A percentile compares a stretch with the other conserved stretches of the same genome.
Conservation (phyloP, 2,888 invertebrate genomes). For the Netelia melanura region DNA sequence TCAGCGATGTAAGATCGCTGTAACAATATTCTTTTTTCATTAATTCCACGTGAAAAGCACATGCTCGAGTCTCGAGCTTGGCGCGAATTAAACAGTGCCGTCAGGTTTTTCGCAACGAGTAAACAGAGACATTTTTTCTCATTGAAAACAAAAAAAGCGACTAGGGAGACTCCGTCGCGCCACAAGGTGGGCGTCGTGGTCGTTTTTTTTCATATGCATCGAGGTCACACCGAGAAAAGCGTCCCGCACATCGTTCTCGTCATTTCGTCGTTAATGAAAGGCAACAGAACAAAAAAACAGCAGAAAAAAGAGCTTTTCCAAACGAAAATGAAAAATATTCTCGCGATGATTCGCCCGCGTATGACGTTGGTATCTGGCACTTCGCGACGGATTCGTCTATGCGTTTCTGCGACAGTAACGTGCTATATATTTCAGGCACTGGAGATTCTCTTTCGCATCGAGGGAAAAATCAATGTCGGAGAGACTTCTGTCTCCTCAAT, state of each 20-base stretch:
- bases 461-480: background rate
- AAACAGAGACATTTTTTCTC: background rate
- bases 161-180: background rate
- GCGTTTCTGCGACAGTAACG: background rate
- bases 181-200: background rate
- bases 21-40: no score
- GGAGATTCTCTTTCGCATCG: background rate
- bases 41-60: no score
- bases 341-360: conserved; percentile 1
- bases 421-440: background rate
- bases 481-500: background rate
- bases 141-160: background rate
- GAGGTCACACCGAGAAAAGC: background rate
- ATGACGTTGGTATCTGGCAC: background rate
- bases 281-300: background rate
- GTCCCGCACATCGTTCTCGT: background rate
- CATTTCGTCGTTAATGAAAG: background rate
- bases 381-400: background rate
- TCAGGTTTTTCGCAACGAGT: background rate
- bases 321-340: conserved; percentile 26
- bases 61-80: no score
- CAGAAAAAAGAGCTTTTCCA: conserved; percentile 6
- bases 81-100: background rate
- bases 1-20: no score
- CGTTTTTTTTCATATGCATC: background rate